Conservation (phyloP, 2,797 vertebrate species). For the Poecilia velifera region DNA sequence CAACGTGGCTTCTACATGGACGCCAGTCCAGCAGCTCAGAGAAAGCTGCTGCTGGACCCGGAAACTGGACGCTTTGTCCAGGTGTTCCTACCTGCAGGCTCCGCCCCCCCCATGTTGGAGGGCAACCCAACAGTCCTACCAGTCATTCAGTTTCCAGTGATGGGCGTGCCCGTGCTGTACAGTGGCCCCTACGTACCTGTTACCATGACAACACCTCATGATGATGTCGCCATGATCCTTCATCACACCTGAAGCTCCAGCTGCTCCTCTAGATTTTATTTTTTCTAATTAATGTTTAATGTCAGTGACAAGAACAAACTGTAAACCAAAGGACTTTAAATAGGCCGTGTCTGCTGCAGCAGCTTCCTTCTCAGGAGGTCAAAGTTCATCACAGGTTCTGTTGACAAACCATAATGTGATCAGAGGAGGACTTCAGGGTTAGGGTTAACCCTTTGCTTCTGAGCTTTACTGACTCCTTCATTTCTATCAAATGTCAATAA, state of each 20-base stretch:
- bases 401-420: too few species aligned
- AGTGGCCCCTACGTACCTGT: background rate
- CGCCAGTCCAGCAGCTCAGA: background rate
- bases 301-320: too few species aligned
- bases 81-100: background rate
- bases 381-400: too few species aligned
- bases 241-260: background rate
- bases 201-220: background rate
- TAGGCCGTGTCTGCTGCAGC: too few species aligned
- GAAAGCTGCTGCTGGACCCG: background rate
- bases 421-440: too few species aligned
- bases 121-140: background rate
- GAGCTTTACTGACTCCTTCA: too few species aligned
- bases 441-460: too few species aligned
- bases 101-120: background rate
- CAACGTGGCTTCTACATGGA: background rate
- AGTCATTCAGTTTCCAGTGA: background rate
- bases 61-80: background rate
- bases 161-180: background rate
- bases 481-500: too few species aligned
- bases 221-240: background rate
- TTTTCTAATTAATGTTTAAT: too few species aligned
- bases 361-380: too few species aligned
- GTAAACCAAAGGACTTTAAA: too few species aligned
- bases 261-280: too few species aligned